Percentiles rank a stretch among this genome's conserved stretches.
Evolutionary conservation across 2,797 vertebrate genomes (phyloP).

Genomic region (Muscicapa striata): DNA sequence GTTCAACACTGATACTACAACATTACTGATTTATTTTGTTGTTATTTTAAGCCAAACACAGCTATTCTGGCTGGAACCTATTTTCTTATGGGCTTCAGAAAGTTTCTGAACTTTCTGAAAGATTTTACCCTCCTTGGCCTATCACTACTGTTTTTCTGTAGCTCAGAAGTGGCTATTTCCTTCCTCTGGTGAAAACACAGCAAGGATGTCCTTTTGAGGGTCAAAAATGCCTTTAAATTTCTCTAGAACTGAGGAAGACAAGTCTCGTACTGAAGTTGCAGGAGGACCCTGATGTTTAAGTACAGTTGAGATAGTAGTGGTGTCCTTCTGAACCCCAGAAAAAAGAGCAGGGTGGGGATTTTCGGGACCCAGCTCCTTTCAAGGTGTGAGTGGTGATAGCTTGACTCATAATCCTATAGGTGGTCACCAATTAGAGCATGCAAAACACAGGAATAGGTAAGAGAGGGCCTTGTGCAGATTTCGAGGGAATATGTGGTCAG

Average conservation of each 20-base stretch:
- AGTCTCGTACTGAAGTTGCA: background rate
- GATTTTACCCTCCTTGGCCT: background rate
- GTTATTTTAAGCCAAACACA: background rate
- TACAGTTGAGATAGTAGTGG: background rate
- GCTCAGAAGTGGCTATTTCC: background rate
- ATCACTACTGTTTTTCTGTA: background rate
- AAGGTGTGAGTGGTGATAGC: background rate
- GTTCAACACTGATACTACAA: background rate
- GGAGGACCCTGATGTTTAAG: background rate
- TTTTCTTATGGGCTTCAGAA: background rate
- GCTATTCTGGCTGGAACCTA: background rate
- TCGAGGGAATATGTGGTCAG: background rate
- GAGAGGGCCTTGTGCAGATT: background rate
- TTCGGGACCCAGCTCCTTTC: background rate
- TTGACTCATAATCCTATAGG: background rate
- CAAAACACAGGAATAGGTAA: accelerated
- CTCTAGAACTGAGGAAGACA: background rate
- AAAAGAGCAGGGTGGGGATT: background rate
- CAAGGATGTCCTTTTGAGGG: background rate
- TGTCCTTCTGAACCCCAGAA: background rate
- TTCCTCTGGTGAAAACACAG: background rate
- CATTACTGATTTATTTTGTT: background rate
- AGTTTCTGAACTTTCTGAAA: background rate
- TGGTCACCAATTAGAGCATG: background rate
- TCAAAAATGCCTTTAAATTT: background rate